phyloP scores from a whole-genome alignment of 2,888 invertebrate species.

The Tricholauxania praeusta region DNA sequence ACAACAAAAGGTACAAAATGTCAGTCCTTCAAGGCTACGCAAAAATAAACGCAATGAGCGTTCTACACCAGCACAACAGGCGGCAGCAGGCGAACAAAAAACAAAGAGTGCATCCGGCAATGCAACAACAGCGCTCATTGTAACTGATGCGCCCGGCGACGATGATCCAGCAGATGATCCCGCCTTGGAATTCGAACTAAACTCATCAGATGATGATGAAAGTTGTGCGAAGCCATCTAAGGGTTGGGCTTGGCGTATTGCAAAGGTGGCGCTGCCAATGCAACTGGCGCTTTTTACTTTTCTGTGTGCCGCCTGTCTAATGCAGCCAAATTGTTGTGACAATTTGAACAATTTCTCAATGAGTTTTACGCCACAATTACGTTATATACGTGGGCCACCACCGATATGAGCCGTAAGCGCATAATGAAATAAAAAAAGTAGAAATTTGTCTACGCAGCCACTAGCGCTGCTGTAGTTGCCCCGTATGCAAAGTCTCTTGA shows the following conservation, averaged over 20 bases:
- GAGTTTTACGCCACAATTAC: slow-evolving; percentile 79
- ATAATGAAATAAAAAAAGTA: too few species aligned
- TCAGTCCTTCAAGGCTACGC: slow-evolving; percentile 31
- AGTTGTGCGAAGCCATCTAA: slow-evolving; percentile 47
- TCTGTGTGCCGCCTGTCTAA: slow-evolving; percentile 77
- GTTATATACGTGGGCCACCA: slow-evolving; percentile 81
- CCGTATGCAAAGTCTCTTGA: too few species aligned
- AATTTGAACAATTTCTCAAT: slow-evolving; percentile 79
- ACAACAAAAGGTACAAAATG: background rate
- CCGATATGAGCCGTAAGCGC: slow-evolving; percentile 72
- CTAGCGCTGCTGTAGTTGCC: background rate
- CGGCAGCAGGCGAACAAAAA: background rate
- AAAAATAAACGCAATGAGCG: slow-evolving; percentile 50
- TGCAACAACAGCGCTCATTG: slow-evolving; percentile 32
- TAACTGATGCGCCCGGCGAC: slow-evolving; percentile 48
- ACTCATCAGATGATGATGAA: slow-evolving; percentile 50
- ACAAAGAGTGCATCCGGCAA: background rate
- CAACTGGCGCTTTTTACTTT: slow-evolving; percentile 78
- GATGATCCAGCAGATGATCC: slow-evolving; percentile 59
- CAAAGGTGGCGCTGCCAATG: slow-evolving; percentile 78
- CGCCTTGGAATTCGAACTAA: slow-evolving; percentile 49
- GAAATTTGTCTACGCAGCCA: too few species aligned
- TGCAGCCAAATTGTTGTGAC: slow-evolving; percentile 82
- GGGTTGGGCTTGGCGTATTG: slow-evolving; percentile 76
- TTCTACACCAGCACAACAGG: background rate